Base-by-base conservation (phyloP, 2,113 vertebrate species). In the Spermophilus dauricus region DNA sequence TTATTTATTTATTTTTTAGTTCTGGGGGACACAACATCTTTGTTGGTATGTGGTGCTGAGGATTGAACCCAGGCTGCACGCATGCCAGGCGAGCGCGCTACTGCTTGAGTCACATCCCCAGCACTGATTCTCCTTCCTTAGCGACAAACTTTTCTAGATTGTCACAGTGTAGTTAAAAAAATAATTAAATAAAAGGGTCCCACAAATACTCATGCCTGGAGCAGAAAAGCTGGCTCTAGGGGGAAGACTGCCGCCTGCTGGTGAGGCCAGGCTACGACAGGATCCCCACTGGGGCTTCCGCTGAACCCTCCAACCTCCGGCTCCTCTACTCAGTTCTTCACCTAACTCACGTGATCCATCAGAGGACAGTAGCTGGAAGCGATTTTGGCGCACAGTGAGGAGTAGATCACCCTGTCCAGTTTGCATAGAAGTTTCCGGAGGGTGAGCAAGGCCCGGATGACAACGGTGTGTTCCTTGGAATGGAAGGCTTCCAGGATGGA, bases 311-410 rank as follows among this genome's bases (percentile, higher is more conserved):
- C 63, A 58, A 90, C 24, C 39, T 32, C 20, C 20, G 48, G 10
- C 48, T 13, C 10, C 20, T 58, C 20, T 58, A 22, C 56, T 58
- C 20, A 8, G 20, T 20, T 58, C 20, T 58, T 5, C 6, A 2
- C 26, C 24, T 58, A 8, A 97, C 98, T 98, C 90, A 98, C 97
- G 0, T 98, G 97, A 39, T 97, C 77, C 96, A 98, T 97, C 34
- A 98, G 92, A 24, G 37, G 77, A 24, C 13, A 89, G 73, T 98
- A 98, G 94, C 97, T 91, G 61, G 95, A 95, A n/a, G 96, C 96
- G 56, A 98, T 95, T 32, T 4, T 53, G 75, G 2, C 30, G 6
- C 94, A 97, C 77, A 98, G 0, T 4, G 92, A 83, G 3, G 97
- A 96, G 17, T 97, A 98, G 28, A 14, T 94, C 17, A 61, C 8